A percentile compares a stretch with the other conserved stretches of the same genome.
These are phyloP conservation scores for Coleophora flavipennella DNA, from an alignment of 2,888 invertebrate species.

Conservation along the genomic window DNA sequence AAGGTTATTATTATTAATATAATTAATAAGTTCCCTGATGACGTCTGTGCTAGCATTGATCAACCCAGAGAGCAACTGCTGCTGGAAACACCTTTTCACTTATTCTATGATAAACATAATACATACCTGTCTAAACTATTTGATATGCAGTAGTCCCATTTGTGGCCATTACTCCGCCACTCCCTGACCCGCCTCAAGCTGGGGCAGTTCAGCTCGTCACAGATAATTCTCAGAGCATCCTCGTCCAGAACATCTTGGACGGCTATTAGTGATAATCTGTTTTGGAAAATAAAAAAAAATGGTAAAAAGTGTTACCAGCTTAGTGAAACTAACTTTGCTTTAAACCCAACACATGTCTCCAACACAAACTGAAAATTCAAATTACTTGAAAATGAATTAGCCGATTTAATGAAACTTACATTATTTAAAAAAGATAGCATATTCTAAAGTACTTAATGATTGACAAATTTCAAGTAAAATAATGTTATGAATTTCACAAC, in stretches of 20 bases:
- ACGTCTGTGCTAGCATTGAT: too few species aligned
- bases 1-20: too few species aligned
- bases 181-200: slow-evolving; percentile 74
- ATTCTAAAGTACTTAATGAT: too few species aligned
- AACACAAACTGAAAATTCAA: too few species aligned
- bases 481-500: too few species aligned
- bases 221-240: slow-evolving; percentile 78
- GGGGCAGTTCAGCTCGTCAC: slow-evolving; percentile 79
- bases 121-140: slow-evolving; percentile 37
- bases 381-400: too few species aligned
- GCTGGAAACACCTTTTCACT: neutral
- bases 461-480: too few species aligned
- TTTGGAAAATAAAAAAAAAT: slow-evolving; percentile 21
- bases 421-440: too few species aligned
- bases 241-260: slow-evolving; percentile 81
- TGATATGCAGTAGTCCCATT: slow-evolving; percentile 75
- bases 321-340: too few species aligned
- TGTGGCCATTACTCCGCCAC: slow-evolving; percentile 76
- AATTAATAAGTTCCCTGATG: too few species aligned
- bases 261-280: slow-evolving; percentile 80
- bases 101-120: neutral
- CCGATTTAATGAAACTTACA: too few species aligned
- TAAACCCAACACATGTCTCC: neutral
- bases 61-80: too few species aligned
- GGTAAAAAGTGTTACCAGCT: neutral